Evolutionary conservation across 2,113 vertebrate genomes (phyloP).

Genomic region (Barnardius zonarius): DNA sequence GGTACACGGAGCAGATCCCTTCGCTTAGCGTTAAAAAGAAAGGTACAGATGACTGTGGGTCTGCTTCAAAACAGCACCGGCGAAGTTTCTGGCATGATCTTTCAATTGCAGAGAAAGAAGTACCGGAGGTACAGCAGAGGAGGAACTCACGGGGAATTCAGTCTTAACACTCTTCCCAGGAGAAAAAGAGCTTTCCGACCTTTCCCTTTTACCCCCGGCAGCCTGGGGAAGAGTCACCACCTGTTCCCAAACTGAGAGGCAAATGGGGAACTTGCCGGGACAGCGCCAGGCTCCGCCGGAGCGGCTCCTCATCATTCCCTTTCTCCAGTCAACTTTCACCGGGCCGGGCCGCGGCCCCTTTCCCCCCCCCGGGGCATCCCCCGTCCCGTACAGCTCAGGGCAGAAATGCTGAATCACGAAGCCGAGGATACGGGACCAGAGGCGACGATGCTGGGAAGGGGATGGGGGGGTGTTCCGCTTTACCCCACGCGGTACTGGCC

Average conservation of each 20-base stretch:
- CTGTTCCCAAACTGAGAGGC: not conserved
- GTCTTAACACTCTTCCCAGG: not conserved
- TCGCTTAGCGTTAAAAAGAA: not conserved
- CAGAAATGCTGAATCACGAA: slow-evolving; percentile 68
- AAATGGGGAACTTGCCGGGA: not conserved
- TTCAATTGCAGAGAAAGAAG: not conserved
- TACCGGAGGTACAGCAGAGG: not conserved
- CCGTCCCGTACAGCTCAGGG: not conserved
- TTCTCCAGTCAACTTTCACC: not conserved
- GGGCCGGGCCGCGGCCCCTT: not conserved
- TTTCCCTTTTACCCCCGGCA: not conserved
- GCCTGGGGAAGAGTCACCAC: not conserved
- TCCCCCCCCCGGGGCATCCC: not conserved
- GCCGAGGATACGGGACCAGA: not conserved
- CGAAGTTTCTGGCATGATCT: not conserved
- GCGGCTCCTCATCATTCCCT: not conserved
- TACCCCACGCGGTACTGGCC: not conserved
- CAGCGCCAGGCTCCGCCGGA: not conserved
- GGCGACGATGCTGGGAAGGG: not conserved
- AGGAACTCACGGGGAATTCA: not conserved
- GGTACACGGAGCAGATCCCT: not conserved
- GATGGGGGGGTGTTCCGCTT: rapidly evolving
- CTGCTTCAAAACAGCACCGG: not conserved
- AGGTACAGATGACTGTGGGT: rapidly evolving
- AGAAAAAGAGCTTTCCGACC: not conserved